Percentiles rank a stretch among this genome's conserved stretches.
Conservation (phyloP, 2,113 vertebrate species). For the Eretmochelys imbricata region DNA sequence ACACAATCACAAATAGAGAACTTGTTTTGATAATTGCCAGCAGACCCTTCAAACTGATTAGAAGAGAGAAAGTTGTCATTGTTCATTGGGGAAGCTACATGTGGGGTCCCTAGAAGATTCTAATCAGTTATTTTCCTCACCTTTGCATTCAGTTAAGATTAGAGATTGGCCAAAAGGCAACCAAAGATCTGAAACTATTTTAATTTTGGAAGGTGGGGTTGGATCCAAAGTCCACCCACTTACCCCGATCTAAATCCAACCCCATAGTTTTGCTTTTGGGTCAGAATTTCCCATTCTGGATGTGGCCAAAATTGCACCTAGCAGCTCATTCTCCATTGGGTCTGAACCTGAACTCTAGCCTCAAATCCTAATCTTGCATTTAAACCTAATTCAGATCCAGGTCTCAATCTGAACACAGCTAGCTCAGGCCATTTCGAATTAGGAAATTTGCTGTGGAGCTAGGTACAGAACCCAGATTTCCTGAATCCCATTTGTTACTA, state of each 20-base stretch:
- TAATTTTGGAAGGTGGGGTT: not conserved
- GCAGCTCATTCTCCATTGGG: not conserved
- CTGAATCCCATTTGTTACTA: not conserved
- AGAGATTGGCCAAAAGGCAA: not conserved
- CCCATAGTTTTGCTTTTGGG: not conserved
- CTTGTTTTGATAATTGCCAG: not conserved
- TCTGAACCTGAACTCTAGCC: not conserved
- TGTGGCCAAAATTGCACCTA: not conserved
- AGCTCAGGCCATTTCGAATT: not conserved
- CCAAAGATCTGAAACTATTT: not conserved
- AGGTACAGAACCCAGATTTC: not conserved
- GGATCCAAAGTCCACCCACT: not conserved
- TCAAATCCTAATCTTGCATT: not conserved
- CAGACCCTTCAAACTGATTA: not conserved
- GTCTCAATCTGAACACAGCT: not conserved
- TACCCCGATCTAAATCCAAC: not conserved
- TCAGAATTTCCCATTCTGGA: not conserved
- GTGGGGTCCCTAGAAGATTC: not conserved
- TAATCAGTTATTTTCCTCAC: not conserved
- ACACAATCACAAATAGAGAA: not conserved
- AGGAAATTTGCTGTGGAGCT: not conserved
- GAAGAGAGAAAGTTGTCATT: not conserved
- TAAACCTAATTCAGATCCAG: not conserved
- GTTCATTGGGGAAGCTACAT: not conserved
- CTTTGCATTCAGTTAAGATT: not conserved